phyloP scores from a whole-genome alignment of 2,888 invertebrate genomes.

The Drepanosiphum platanoidis region DNA sequence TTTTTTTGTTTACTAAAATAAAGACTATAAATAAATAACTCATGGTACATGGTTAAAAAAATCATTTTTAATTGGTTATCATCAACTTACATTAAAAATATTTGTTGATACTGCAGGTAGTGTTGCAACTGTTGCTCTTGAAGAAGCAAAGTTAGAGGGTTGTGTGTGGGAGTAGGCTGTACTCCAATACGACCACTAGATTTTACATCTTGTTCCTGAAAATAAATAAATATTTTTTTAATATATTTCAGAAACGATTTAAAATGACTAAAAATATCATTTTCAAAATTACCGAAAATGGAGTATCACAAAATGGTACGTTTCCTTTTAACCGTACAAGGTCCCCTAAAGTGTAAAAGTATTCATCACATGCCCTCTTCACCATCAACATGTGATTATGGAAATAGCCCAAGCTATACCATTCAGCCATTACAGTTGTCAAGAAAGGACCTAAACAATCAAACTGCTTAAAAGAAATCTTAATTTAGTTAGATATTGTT shows the following conservation, averaged over 20 bases:
- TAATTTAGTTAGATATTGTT: background rate
- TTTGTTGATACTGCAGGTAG: constrained; percentile 46
- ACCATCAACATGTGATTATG: constrained; percentile 77
- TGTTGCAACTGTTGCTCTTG: constrained; percentile 53
- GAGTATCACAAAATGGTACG: constrained; percentile 68
- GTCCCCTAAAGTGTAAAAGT: constrained; percentile 83
- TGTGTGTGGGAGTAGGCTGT: constrained; percentile 46
- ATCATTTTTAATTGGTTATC: background rate
- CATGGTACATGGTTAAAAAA: background rate
- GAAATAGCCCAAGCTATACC: constrained; percentile 96
- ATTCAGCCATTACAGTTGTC: constrained; percentile 91
- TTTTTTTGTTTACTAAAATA: constrained; percentile 65
- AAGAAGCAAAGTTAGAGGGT: constrained; percentile 41
- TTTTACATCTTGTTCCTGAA: constrained; percentile 55
- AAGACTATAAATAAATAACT: too few relatives aligned
- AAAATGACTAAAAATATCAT: constrained; percentile 47
- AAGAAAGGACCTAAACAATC: constrained; percentile 78
- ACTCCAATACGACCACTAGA: constrained; percentile 42
- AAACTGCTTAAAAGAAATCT: background rate
- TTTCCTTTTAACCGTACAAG: constrained; percentile 77
- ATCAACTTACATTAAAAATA: constrained; percentile 41
- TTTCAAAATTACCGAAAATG: constrained; percentile 70
- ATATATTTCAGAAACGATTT: background rate
- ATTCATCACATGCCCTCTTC: constrained; percentile 83
- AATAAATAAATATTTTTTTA: background rate